phyloP scores from a whole-genome alignment of 2,888 invertebrate genomes.

The Amblyjoppa proteus region DNA sequence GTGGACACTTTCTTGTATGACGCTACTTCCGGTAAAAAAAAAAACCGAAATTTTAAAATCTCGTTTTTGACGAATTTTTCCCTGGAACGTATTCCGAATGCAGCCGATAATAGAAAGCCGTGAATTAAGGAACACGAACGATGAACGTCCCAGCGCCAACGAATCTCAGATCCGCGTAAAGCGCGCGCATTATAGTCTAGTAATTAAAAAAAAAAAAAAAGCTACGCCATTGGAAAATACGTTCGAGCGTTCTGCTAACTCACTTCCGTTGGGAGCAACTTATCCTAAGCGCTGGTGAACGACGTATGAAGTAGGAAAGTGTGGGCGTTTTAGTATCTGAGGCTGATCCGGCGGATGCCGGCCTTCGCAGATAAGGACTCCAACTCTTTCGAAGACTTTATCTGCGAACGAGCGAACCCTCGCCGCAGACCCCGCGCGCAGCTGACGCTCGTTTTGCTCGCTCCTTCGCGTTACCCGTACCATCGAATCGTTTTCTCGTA shows the following conservation, averaged over 20 bases:
- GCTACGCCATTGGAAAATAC: conserved; percentile 37
- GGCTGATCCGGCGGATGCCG: conserved; percentile 85
- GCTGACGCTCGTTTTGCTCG: conserved; percentile 66
- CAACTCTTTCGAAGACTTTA: conserved; percentile 83
- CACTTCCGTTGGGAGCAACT: conserved; percentile 64
- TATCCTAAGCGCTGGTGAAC: conserved; percentile 66
- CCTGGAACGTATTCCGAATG: no score
- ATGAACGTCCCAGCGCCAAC: not conserved
- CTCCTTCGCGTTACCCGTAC: conserved; percentile 56
- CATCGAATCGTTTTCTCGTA: conserved; percentile 42
- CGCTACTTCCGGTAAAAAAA: no score
- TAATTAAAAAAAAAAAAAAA: not conserved
- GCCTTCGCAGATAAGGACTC: conserved; percentile 80
- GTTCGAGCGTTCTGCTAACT: conserved; percentile 54
- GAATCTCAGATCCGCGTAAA: not conserved
- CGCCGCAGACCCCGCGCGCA: conserved; percentile 44
- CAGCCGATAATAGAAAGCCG: no score
- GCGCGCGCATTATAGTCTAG: not conserved
- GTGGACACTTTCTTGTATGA: no score
- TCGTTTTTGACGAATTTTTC: no score
- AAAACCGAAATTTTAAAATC: no score
- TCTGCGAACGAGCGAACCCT: conserved; percentile 73
- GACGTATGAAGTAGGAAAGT: conserved; percentile 80
- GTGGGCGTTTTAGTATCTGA: conserved; percentile 83
- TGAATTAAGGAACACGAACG: no score